Conservation (phyloP, 2,113 vertebrate species). For the Chlorodrepanis virens region DNA sequence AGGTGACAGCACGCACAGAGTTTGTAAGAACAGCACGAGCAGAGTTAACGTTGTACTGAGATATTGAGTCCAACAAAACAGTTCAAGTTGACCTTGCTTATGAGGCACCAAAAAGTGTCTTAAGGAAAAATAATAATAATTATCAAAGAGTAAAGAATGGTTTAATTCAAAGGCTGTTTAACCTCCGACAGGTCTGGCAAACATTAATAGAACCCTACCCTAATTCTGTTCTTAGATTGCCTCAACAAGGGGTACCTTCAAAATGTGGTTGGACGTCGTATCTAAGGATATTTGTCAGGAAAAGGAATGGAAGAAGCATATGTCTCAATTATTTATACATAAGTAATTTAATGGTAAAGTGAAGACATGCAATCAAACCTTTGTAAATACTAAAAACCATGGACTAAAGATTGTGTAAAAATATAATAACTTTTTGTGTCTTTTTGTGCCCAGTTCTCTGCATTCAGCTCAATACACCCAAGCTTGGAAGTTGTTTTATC, state of each 20-base stretch:
- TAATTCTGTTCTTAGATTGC: neutral
- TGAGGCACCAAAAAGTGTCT: slow-evolving; percentile 63
- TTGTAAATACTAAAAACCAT: neutral
- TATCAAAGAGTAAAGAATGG: slow-evolving; percentile 69
- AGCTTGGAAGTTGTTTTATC: neutral
- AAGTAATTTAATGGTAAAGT: neutral
- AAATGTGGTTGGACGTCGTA: neutral
- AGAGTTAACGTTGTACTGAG: slow-evolving; percentile 2
- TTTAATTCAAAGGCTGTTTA: slow-evolving; percentile 72
- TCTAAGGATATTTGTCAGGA: neutral
- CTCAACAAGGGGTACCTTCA: slow-evolving; percentile 9
- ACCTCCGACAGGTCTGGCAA: neutral
- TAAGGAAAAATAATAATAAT: slow-evolving; percentile 68
- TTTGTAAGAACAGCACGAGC: neutral
- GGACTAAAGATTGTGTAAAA: neutral
- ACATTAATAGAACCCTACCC: slow-evolving; percentile 40
- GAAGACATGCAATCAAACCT: neutral
- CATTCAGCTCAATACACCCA: neutral
- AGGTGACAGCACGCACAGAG: neutral
- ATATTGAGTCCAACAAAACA: neutral
- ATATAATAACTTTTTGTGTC: neutral
- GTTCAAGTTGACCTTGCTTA: slow-evolving; percentile 65
- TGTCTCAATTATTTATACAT: neutral
- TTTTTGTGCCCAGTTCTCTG: neutral
- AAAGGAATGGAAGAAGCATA: neutral